Conservation (phyloP, 1,140 invertebrate species). For the Galendromus occidentalis region DNA sequence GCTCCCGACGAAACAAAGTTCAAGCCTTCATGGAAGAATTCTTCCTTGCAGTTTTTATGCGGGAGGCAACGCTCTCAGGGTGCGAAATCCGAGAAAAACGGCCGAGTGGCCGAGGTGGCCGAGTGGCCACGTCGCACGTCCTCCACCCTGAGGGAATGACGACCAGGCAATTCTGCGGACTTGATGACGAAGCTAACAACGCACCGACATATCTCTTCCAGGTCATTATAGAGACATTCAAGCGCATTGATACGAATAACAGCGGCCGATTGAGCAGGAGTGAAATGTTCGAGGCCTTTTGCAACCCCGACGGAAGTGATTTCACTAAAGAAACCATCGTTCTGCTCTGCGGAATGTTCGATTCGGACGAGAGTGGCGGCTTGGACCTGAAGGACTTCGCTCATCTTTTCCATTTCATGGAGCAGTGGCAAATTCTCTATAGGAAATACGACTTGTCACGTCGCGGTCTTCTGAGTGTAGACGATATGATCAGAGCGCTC, state of each 20-base stretch:
- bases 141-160: no score
- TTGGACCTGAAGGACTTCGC: slow-evolving; percentile 2
- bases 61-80: no score
- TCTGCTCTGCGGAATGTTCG: slow-evolving; percentile 1
- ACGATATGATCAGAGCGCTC: background rate
- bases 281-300: background rate
- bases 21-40: no score
- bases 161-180: no score
- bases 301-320: background rate
- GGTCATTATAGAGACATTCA: background rate
- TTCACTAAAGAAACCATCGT: background rate
- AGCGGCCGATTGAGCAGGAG: background rate
- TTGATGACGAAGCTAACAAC: no score
- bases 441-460: background rate
- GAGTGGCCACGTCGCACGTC: no score
- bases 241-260: background rate
- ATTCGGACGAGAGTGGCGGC: background rate
- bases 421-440: background rate
- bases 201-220: background rate
- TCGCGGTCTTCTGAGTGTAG: background rate
- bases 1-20: no score
- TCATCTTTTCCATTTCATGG: background rate
- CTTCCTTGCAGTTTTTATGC: no score
- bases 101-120: no score
- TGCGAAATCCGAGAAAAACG: no score